These are phyloP conservation scores for Pardalotus punctatus DNA, from an alignment of 2,113 vertebrate species.

Conservation along the genomic window DNA sequence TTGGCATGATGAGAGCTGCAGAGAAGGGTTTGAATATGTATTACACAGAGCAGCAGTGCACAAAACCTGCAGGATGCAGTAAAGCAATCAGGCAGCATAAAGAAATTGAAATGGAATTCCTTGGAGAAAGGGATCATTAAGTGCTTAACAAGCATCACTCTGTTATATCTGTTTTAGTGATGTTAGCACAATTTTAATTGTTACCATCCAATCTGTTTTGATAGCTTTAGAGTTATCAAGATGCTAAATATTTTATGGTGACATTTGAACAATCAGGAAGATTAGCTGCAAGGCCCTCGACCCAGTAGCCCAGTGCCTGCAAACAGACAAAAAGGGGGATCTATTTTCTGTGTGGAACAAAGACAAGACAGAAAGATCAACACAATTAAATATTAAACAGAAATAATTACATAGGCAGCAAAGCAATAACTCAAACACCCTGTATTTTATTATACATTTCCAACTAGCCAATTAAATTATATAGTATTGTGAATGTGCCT, in stretches of 20 bases:
- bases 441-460: constrained; percentile 31
- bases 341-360: constrained; percentile 44
- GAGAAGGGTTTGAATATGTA: constrained; percentile 59
- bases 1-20: constrained; percentile 58
- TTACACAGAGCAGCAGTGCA: constrained; percentile 20
- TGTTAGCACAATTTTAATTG: constrained; percentile 68
- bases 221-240: constrained; percentile 64
- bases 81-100: constrained; percentile 68
- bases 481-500: neutral
- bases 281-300: constrained; percentile 9
- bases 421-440: constrained; percentile 40
- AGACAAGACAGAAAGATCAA: constrained; percentile 62
- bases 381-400: constrained; percentile 64
- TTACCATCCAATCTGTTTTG: constrained; percentile 63
- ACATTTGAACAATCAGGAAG: constrained; percentile 54
- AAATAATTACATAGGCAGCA: constrained; percentile 54
- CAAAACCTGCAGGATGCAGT: constrained; percentile 60
- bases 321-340: neutral
- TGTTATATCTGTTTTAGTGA: constrained; percentile 61
- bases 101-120: constrained; percentile 66
- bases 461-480: constrained; percentile 12
- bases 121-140: constrained; percentile 72
- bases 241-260: constrained; percentile 69
- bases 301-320: constrained; percentile 10
- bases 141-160: constrained; percentile 72